Percentiles rank a stretch among this genome's conserved stretches.
Conservation (phyloP, 1,140 invertebrate species). For the Lasioglossum baleicum region DNA sequence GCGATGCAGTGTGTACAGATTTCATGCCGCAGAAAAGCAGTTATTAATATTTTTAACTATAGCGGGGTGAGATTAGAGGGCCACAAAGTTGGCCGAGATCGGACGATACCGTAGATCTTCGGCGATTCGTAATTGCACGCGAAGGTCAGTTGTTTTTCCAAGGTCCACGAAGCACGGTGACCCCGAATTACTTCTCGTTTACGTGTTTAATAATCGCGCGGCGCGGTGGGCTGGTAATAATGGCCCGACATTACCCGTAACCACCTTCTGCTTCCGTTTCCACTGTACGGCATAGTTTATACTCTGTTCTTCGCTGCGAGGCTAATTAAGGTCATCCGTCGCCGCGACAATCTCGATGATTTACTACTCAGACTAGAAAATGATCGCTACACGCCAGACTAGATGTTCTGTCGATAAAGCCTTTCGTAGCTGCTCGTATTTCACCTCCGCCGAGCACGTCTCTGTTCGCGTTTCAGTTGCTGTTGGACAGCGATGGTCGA, state of each 20-base stretch:
- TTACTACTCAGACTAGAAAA: constrained; percentile 29
- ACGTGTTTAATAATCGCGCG: constrained; percentile 6
- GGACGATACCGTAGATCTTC: constrained; percentile 7
- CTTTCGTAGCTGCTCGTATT: not conserved
- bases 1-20: too few relatives aligned
- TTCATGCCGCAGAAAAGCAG: too few relatives aligned
- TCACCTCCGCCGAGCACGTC: not conserved
- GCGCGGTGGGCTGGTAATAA: not conserved
- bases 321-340: constrained; percentile 58
- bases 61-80: not conserved
- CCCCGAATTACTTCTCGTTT: not conserved
- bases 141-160: not conserved
- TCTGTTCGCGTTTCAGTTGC: too few relatives aligned
- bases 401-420: constrained; percentile 47
- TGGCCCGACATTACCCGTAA: constrained; percentile 28
- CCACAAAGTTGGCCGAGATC: not conserved
- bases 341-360: constrained; percentile 46
- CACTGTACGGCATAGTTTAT: constrained; percentile 25
- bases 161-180: not conserved
- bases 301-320: constrained; percentile 45
- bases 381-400: constrained; percentile 8
- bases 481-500: too few relatives aligned
- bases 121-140: not conserved
- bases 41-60: too few relatives aligned
- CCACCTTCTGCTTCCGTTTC: constrained; percentile 45